phyloP scores from a whole-genome alignment of 1,140 invertebrate species.

The Cryptotermes secundus region DNA sequence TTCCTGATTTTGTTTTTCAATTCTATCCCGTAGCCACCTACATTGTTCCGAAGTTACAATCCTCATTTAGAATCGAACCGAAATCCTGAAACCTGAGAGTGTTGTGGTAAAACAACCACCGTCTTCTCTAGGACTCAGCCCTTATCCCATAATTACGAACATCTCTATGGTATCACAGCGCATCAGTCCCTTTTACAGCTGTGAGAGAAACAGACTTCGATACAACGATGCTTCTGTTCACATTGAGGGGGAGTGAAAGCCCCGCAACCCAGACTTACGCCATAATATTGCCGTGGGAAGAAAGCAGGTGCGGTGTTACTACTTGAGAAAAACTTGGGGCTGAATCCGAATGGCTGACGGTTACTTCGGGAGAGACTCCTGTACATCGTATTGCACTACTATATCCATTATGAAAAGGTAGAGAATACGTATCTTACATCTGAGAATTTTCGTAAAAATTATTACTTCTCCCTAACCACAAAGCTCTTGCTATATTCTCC shows the following conservation, averaged over 20 bases:
- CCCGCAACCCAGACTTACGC: not conserved
- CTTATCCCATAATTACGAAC: not conserved
- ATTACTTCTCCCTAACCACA: not conserved
- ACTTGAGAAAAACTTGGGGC: slow-evolving; percentile 1
- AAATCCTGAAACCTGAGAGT: too few relatives aligned
- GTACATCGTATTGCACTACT: slow-evolving; percentile 10
- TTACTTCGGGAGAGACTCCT: not conserved
- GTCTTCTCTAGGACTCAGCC: not conserved
- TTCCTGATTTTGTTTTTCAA: too few relatives aligned
- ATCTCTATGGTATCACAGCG: not conserved
- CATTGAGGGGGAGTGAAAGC: not conserved
- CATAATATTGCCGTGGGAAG: slow-evolving; percentile 5
- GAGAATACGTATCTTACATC: not conserved
- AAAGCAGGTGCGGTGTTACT: not conserved
- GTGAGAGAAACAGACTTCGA: not conserved
- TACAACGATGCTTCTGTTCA: not conserved
- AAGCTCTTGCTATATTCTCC: not conserved
- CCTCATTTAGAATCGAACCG: too few relatives aligned
- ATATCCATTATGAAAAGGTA: not conserved
- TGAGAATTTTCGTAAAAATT: not conserved
- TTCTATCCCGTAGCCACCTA: too few relatives aligned
- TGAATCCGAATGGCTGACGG: not conserved
- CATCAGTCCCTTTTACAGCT: not conserved
- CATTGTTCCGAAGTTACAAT: too few relatives aligned
- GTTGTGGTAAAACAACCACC: not conserved